These are phyloP conservation scores for Talpa occidentalis DNA, from an alignment of 2,113 vertebrate genomes.

Conservation along the genomic window DNA sequence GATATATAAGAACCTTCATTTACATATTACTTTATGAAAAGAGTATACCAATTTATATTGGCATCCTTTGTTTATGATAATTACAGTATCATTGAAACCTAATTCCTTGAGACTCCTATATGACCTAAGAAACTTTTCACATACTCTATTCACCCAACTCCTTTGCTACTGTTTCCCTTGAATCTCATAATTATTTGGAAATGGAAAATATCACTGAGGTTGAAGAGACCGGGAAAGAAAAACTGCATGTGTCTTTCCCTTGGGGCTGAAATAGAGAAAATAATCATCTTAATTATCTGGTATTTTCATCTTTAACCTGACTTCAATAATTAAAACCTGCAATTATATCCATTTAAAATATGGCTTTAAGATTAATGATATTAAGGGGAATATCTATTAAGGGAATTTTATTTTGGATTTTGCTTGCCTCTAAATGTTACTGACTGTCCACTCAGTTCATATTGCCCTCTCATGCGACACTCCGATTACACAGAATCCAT, in stretches of 20 bases:
- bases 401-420: conserved; percentile 51
- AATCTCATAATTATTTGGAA: conserved; percentile 38
- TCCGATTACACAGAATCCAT: conserved; percentile 32
- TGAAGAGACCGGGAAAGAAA: conserved; percentile 51
- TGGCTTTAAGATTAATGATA: conserved; percentile 57
- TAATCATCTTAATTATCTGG: conserved; percentile 58
- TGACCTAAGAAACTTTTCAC: neutral
- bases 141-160: neutral
- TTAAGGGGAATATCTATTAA: neutral
- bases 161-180: neutral
- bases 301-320: conserved; percentile 71
- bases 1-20: neutral
- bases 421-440: conserved; percentile 57
- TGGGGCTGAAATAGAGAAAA: conserved; percentile 45
- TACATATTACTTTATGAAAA: neutral
- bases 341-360: conserved; percentile 71
- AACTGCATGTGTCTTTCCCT: conserved; percentile 46
- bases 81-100: neutral
- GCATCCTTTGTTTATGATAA: neutral
- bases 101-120: neutral
- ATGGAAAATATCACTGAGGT: conserved; percentile 40
- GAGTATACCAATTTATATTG: neutral
- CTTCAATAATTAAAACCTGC: conserved; percentile 64
- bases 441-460: conserved; percentile 40
- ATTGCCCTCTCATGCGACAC: conserved; percentile 22